A percentile compares a stretch with the other conserved stretches of the same genome.
These are phyloP conservation scores for Coecobrya sp. DNA, from an alignment of 2,888 invertebrate genomes.

Conservation along the genomic window DNA sequence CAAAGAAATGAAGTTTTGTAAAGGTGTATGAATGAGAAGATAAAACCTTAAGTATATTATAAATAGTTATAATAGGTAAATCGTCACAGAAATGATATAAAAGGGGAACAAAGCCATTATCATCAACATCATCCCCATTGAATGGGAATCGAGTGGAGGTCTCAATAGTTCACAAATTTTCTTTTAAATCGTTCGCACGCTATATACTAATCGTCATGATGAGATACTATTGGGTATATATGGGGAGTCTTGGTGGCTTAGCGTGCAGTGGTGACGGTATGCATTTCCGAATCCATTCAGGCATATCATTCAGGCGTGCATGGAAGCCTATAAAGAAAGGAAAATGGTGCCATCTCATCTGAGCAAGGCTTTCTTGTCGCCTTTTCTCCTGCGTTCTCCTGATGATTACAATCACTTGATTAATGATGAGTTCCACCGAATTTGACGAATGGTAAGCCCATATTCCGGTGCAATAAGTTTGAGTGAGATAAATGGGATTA, in stretches of 20 bases:
- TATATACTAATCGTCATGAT: conserved; percentile 11
- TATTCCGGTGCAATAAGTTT: conserved; percentile 83
- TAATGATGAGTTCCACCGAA: conserved; percentile 86
- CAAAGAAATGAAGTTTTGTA: conserved; percentile 1
- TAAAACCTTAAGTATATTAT: conserved; percentile 38
- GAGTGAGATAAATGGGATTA: conserved; percentile 86
- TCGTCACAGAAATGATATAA: background rate
- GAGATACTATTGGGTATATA: conserved; percentile 22
- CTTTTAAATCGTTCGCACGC: conserved; percentile 16
- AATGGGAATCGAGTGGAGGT: conserved; percentile 10
- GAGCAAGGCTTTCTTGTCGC: background rate
- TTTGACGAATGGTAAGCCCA: conserved; percentile 85
- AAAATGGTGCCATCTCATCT: conserved; percentile 70
- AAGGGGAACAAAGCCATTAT: conserved; percentile 46
- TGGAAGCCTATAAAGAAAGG: background rate
- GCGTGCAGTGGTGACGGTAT: background rate
- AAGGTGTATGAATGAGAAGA: conserved; percentile 52
- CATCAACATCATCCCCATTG: conserved; percentile 26
- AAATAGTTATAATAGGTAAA: conserved; percentile 33
- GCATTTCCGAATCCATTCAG: conserved; percentile 8
- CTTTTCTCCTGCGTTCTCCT: conserved; percentile 10
- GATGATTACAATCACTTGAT: conserved; percentile 86
- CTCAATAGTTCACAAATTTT: conserved; percentile 66
- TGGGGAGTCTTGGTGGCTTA: background rate
- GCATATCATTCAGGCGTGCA: conserved; percentile 19